A percentile compares a stretch with the other conserved stretches of the same genome.
These are phyloP conservation scores for Petaurus breviceps DNA, from an alignment of 2,113 vertebrate genomes.

Conservation along the genomic window DNA sequence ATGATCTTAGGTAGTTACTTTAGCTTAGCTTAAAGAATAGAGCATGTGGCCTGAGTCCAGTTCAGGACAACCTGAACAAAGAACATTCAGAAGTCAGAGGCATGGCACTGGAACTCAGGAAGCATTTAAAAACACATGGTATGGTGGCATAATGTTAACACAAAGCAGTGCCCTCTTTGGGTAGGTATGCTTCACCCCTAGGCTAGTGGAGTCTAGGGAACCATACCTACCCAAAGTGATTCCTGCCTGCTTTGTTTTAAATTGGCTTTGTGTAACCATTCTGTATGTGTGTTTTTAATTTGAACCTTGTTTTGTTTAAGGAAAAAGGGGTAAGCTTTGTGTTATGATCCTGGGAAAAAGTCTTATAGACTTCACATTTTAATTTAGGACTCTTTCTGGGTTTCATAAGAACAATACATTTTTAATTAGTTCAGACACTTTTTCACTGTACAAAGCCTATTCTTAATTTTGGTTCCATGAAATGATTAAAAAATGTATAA, in stretches of 20 bases:
- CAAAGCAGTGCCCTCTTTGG: neutral
- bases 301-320: constrained; percentile 47
- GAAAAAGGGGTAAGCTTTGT: constrained; percentile 26
- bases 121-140: neutral
- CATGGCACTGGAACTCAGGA: neutral
- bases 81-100: neutral
- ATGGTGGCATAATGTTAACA: neutral
- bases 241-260: neutral
- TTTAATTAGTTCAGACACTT: constrained; percentile 54
- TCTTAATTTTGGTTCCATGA: constrained; percentile 50
- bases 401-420: constrained; percentile 27
- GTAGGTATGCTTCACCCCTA: neutral
- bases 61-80: neutral
- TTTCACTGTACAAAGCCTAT: constrained; percentile 40
- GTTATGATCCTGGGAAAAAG: constrained; percentile 22
- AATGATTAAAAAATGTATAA: constrained; percentile 26
- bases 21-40: neutral
- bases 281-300: constrained; percentile 4
- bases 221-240: neutral
- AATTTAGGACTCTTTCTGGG: constrained; percentile 36
- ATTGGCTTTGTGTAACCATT: neutral
- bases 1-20: neutral
- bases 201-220: neutral
- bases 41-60: neutral
- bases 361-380: constrained; percentile 48